These are phyloP conservation scores for Hemitrygon akajei DNA, from an alignment of 2,797 vertebrate species.

Conservation along the genomic window DNA sequence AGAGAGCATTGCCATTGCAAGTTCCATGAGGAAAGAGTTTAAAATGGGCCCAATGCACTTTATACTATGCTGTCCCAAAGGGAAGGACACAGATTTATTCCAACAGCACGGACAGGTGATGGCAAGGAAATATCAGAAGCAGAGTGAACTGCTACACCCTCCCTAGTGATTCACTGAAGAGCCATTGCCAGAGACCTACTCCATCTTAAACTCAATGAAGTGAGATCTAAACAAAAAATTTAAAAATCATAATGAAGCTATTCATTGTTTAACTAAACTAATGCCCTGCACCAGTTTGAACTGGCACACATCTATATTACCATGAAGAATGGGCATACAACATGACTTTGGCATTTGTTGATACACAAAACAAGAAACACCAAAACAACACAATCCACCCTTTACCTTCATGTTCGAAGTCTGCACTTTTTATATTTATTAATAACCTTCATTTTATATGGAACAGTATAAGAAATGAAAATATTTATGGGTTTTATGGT, in stretches of 20 bases:
- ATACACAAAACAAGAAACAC: neutral
- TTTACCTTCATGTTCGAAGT: neutral
- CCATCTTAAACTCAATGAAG: neutral
- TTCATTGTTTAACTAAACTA: neutral
- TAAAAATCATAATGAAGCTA: neutral
- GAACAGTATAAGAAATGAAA: neutral
- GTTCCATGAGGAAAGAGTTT: neutral
- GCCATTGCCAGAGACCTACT: neutral
- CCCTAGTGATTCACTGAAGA: neutral
- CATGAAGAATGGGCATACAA: neutral
- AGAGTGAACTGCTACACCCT: neutral
- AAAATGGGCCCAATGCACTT: neutral
- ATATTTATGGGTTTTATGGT: neutral
- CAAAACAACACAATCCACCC: neutral
- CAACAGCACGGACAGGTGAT: neutral
- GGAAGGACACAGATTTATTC: neutral
- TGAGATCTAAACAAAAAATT: neutral
- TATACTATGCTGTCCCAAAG: neutral
- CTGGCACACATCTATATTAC: too few species aligned
- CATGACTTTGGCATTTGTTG: neutral
- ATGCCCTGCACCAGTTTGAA: neutral
- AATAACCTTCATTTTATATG: neutral
- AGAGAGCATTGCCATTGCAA: too few species aligned
- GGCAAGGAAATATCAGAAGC: neutral
- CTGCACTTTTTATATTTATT: neutral